Percentiles rank a stretch among this genome's conserved stretches.
Conservation (phyloP, 30 jellyfish, hydroid and myxozoan species). For the Clytia hemisphaerica region DNA sequence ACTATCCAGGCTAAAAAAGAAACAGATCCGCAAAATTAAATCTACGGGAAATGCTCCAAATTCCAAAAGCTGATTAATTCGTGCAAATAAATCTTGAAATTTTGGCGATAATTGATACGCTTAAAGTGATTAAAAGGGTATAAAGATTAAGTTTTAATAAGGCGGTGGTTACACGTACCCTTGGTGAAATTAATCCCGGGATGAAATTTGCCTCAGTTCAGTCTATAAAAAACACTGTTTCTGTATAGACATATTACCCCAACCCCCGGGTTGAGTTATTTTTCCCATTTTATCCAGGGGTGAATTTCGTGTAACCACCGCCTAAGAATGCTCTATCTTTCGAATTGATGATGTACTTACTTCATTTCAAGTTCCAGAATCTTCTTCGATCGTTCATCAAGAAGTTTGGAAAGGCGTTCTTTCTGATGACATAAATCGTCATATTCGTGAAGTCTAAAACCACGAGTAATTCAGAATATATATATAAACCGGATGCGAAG, state of each 20-base stretch:
- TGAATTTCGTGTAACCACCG: no score
- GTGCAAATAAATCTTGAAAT: neutral
- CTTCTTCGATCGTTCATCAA: constrained; percentile 57
- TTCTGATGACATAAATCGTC: constrained; percentile 57
- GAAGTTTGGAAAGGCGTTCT: constrained; percentile 30
- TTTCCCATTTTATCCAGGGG: no score
- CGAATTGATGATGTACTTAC: constrained; percentile 22
- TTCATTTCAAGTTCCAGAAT: constrained; percentile 51
- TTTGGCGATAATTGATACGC: neutral
- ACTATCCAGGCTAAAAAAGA: constrained; percentile 1
- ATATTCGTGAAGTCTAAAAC: constrained; percentile 45
- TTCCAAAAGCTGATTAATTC: neutral
- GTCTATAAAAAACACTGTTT: no score
- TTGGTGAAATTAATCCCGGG: no score
- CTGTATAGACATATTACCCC: no score
- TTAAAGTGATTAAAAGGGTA: neutral
- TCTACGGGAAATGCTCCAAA: neutral
- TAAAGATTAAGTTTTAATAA: neutral
- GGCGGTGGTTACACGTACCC: no score
- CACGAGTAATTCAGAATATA: no score
- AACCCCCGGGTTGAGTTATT: no score
- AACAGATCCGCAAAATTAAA: neutral
- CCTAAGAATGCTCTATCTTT: no score
- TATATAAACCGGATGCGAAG: no score
- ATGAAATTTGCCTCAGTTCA: no score